These are phyloP conservation scores for Brassicogethes aeneus DNA, from an alignment of 2,888 invertebrate species.

Conservation along the genomic window DNA sequence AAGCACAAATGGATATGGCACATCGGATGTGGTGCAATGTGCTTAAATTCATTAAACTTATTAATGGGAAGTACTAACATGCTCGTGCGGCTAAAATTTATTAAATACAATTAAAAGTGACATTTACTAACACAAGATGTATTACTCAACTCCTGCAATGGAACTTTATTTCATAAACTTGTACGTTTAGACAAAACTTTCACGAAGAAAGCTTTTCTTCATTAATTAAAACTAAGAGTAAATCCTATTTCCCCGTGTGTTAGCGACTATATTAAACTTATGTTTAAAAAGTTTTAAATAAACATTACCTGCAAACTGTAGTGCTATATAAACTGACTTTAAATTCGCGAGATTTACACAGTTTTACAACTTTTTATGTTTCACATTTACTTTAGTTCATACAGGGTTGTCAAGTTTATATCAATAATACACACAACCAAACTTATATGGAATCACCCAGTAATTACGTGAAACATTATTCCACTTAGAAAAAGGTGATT, in stretches of 20 bases:
- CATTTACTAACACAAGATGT: conserved; percentile 21
- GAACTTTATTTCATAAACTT: conserved; percentile 21
- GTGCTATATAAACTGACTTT: too few species aligned
- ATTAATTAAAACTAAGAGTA: conserved; percentile 16
- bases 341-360: too few species aligned
- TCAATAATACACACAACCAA: too few species aligned
- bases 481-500: too few species aligned
- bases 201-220: conserved; percentile 11
- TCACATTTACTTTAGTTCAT: too few species aligned
- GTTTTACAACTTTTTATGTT: too few species aligned
- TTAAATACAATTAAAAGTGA: conserved; percentile 24
- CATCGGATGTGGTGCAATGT: neutral
- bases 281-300: neutral
- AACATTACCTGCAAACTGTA: neutral
- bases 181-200: conserved; percentile 7
- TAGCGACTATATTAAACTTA: conserved; percentile 4
- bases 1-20: neutral
- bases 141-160: conserved; percentile 20
- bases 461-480: too few species aligned
- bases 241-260: conserved; percentile 11
- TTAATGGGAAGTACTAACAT: conserved; percentile 19
- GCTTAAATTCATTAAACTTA: conserved; percentile 19
- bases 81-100: conserved; percentile 21
- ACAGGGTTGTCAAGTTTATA: too few species aligned
- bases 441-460: too few species aligned